Evolutionary conservation across 2,888 invertebrate species (phyloP).

Genomic region (Pheosia gnoma): DNA sequence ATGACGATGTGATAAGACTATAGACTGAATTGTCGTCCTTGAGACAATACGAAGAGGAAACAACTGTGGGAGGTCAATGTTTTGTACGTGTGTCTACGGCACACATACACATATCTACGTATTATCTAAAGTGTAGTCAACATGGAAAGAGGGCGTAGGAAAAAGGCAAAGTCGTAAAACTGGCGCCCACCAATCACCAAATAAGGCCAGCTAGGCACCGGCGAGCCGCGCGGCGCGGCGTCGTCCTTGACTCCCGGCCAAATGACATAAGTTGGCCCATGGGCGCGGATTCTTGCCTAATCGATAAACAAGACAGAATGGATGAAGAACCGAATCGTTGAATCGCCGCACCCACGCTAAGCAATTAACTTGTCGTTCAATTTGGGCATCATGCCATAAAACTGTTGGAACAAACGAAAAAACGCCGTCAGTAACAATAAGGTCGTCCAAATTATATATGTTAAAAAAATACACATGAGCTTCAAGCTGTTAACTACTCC

Average conservation of each 20-base stretch:
- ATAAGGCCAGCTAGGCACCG: slow-evolving; percentile 79
- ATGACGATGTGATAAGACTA: slow-evolving; percentile 46
- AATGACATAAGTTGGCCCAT: slow-evolving; percentile 83
- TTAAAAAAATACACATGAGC: slow-evolving; percentile 5
- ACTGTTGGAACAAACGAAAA: slow-evolving; percentile 45
- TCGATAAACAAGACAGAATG: slow-evolving; percentile 79
- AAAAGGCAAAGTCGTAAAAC: slow-evolving; percentile 82
- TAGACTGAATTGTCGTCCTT: slow-evolving; percentile 47
- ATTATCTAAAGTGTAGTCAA: slow-evolving; percentile 69
- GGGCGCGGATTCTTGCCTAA: slow-evolving; percentile 80
- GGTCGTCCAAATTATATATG: slow-evolving; percentile 22
- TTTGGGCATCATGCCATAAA: slow-evolving; percentile 69
- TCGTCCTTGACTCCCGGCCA: slow-evolving; percentile 83
- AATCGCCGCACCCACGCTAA: slow-evolving; percentile 70
- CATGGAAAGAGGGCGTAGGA: slow-evolving; percentile 75
- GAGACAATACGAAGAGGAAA: slow-evolving; percentile 53
- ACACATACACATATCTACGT: slow-evolving; percentile 56
- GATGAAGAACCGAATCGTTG: slow-evolving; percentile 66
- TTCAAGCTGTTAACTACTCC: not conserved
- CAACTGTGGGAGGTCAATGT: slow-evolving; percentile 61
- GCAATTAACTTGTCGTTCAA: slow-evolving; percentile 65
- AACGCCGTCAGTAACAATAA: slow-evolving; percentile 32
- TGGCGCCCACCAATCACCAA: slow-evolving; percentile 83
- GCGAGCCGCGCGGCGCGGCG: slow-evolving; percentile 67
- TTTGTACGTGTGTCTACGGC: slow-evolving; percentile 56